phyloP scores from a whole-genome alignment of 2,797 vertebrate species.

The Miichthys miiuy region DNA sequence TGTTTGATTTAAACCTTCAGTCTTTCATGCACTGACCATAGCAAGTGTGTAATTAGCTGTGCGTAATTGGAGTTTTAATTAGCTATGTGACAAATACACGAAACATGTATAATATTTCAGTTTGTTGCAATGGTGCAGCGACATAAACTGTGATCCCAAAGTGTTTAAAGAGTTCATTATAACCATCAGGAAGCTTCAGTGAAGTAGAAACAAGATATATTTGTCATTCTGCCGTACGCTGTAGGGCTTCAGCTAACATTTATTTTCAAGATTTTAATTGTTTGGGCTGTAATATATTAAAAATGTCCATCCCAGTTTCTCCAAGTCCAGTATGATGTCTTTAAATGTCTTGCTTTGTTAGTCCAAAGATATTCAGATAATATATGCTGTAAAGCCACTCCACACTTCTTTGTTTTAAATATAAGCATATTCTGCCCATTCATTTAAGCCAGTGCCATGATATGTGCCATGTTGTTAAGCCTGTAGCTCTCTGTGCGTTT shows the following conservation, averaged over 20 bases:
- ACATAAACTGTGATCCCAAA: not conserved
- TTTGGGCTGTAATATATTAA: too few relatives aligned
- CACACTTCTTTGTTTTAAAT: too few relatives aligned
- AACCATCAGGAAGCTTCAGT: not conserved
- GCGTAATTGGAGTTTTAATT: slow-evolving; percentile 32
- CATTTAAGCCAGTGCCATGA: not conserved
- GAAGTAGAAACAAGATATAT: not conserved
- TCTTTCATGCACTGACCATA: slow-evolving; percentile 3
- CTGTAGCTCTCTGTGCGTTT: not conserved
- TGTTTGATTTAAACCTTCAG: not conserved
- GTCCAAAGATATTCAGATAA: too few relatives aligned
- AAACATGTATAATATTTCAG: slow-evolving; percentile 19
- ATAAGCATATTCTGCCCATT: not conserved
- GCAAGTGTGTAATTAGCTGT: slow-evolving; percentile 23
- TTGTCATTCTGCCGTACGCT: not conserved
- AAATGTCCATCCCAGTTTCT: too few relatives aligned
- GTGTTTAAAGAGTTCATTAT: not conserved
- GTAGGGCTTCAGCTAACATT: too few relatives aligned
- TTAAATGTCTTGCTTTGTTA: too few relatives aligned
- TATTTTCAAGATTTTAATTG: too few relatives aligned
- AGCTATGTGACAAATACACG: not conserved
- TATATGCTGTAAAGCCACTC: too few relatives aligned
- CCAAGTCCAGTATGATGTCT: too few relatives aligned
- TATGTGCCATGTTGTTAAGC: slow-evolving; percentile 6
- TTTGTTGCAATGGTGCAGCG: not conserved